Evolutionary conservation across 2,113 vertebrate species (phyloP).

Genomic region (Pica pica): DNA sequence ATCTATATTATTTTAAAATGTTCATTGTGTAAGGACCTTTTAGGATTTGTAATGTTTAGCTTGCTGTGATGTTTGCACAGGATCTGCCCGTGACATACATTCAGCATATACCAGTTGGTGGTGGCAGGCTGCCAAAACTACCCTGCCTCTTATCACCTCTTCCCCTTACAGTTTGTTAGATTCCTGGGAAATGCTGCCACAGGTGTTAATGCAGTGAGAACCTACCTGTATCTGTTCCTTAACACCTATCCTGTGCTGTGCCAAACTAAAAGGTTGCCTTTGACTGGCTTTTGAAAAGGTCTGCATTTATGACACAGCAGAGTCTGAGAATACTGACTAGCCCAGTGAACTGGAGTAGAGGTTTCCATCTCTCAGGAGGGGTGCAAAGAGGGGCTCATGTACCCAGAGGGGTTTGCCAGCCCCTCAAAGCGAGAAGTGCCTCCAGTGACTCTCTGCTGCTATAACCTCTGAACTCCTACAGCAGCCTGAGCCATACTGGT

Average conservation of each 20-base stretch:
- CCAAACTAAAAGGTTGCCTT: not conserved
- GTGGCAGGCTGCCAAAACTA: not conserved
- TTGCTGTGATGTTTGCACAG: conserved; percentile 1
- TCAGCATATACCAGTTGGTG: not conserved
- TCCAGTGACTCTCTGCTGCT: not conserved
- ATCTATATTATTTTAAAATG: not conserved
- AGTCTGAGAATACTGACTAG: not conserved
- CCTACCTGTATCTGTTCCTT: not conserved
- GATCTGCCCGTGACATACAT: not conserved
- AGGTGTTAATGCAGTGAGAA: not conserved
- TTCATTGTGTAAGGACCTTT: not conserved
- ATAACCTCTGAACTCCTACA: not conserved
- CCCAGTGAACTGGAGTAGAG: not conserved
- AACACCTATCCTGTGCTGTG: not conserved
- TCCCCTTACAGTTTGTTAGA: not conserved
- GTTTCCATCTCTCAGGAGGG: not conserved
- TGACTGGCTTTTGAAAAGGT: not conserved
- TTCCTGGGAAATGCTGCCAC: not conserved
- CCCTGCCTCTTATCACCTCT: not conserved
- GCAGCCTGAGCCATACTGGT: not conserved
- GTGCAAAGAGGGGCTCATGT: not conserved
- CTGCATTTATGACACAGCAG: not conserved
- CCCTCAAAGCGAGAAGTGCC: not conserved
- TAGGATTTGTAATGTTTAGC: conserved; percentile 14
- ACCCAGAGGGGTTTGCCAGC: not conserved